These are phyloP conservation scores for Parauchenoglanis punctatus DNA, from an alignment of 2,797 vertebrate species.

Conservation along the genomic window DNA sequence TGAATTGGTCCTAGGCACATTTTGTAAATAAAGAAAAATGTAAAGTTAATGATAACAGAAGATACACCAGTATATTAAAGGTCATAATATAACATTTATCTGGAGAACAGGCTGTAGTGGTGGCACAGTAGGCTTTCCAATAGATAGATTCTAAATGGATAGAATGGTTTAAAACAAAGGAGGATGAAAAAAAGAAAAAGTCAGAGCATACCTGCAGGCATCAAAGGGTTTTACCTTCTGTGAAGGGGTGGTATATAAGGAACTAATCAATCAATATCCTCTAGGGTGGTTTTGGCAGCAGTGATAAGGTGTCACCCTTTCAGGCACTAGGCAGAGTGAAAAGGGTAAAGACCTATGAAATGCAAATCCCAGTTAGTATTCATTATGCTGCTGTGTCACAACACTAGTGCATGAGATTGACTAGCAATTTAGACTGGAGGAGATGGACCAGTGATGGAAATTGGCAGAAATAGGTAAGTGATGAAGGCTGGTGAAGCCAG, in stretches of 20 bases:
- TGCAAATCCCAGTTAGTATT: background rate
- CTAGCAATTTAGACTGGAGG: background rate
- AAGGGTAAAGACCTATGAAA: background rate
- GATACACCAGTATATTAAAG: background rate
- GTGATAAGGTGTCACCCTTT: background rate
- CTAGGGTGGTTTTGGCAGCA: background rate
- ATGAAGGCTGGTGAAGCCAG: background rate
- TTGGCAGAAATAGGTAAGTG: background rate
- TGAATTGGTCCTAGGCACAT: background rate
- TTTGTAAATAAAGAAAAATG: background rate
- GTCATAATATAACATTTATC: background rate
- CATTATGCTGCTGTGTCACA: background rate
- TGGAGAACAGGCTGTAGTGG: background rate
- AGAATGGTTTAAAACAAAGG: background rate
- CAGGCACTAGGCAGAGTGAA: background rate
- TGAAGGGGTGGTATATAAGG: background rate
- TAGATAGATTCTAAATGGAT: slow-evolving; percentile 7
- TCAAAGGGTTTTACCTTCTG: background rate
- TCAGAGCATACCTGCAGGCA: background rate
- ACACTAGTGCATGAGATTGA: background rate
- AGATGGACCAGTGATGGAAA: background rate
- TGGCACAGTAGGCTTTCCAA: background rate
- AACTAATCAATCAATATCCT: background rate
- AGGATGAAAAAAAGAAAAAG: background rate
- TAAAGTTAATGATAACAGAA: slow-evolving; percentile 11